These are phyloP conservation scores for Gobiocypris rarus DNA, from an alignment of 2,113 vertebrate genomes.

Conservation along the genomic window DNA sequence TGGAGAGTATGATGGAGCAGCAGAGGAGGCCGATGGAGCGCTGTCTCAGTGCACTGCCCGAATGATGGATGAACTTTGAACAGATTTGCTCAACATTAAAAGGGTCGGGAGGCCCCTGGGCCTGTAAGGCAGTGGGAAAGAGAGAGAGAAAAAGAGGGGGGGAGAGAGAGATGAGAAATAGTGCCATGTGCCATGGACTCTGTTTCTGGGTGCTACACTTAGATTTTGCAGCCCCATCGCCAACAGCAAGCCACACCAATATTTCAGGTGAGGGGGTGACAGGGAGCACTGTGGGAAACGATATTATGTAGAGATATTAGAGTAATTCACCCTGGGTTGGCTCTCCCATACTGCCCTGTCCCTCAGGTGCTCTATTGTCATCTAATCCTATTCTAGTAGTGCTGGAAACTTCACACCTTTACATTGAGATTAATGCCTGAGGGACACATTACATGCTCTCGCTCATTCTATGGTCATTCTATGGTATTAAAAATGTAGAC, in stretches of 20 bases:
- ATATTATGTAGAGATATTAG: conserved; percentile 40
- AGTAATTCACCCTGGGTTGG: conserved; percentile 23
- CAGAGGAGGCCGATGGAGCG: conserved; percentile 56
- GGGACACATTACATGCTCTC: neutral
- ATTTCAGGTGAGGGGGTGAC: conserved; percentile 38
- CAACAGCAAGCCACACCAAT: conserved; percentile 26
- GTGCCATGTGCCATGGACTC: conserved; percentile 21
- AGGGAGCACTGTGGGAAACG: neutral
- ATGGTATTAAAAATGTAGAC: conserved; percentile 23
- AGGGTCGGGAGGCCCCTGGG: conserved; percentile 60
- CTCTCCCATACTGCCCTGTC: conserved; percentile 31
- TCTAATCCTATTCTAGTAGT: conserved; percentile 12
- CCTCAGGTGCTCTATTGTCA: conserved; percentile 26
- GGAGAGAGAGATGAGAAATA: conserved; percentile 31
- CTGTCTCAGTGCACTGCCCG: conserved; percentile 53
- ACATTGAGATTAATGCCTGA: conserved; percentile 40
- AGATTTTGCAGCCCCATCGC: conserved; percentile 22
- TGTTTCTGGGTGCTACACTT: conserved; percentile 49
- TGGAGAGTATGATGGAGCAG: conserved; percentile 56
- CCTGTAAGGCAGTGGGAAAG: conserved; percentile 51
- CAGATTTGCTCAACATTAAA: conserved; percentile 71
- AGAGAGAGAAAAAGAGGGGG: neutral
- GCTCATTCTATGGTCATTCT: conserved; percentile 14
- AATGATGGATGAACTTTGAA: conserved; percentile 67
- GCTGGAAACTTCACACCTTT: conserved; percentile 33